Conservation (phyloP, 2,797 vertebrate genomes). For the Hipposideros larvatus region DNA sequence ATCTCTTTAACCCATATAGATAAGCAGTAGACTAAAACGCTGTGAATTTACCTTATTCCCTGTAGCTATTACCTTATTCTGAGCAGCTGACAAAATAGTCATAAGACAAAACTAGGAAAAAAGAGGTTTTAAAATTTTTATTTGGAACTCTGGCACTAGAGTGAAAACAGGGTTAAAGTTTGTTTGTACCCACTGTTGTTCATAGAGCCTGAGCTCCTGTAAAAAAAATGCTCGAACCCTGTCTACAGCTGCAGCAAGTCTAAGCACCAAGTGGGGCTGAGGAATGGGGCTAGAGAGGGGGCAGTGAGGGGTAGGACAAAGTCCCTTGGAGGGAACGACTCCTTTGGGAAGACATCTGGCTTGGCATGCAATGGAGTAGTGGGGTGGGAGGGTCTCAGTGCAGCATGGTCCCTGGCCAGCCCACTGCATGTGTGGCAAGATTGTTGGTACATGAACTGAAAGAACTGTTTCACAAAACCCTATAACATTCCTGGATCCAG, state of each 20-base stretch:
- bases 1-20: not conserved
- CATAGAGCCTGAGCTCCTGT: not conserved
- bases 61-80: not conserved
- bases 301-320: not conserved
- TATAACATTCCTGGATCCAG: not conserved
- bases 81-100: not conserved
- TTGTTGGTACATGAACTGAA: not conserved
- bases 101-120: not conserved
- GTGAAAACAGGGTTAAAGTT: not conserved
- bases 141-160: not conserved
- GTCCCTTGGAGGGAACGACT: not conserved
- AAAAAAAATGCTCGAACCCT: not conserved
- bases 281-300: rapidly evolving
- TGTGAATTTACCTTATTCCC: not conserved
- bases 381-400: not conserved
- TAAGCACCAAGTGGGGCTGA: not conserved
- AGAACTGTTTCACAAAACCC: not conserved
- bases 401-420: not conserved
- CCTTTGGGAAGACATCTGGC: not conserved
- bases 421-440: not conserved
- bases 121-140: not conserved
- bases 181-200: not conserved
- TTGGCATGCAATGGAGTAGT: not conserved
- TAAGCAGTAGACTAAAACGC: not conserved
- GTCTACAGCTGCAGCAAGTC: not conserved